phyloP scores from a whole-genome alignment of 2,113 vertebrate species.

The Ctenodactylus gundi region DNA sequence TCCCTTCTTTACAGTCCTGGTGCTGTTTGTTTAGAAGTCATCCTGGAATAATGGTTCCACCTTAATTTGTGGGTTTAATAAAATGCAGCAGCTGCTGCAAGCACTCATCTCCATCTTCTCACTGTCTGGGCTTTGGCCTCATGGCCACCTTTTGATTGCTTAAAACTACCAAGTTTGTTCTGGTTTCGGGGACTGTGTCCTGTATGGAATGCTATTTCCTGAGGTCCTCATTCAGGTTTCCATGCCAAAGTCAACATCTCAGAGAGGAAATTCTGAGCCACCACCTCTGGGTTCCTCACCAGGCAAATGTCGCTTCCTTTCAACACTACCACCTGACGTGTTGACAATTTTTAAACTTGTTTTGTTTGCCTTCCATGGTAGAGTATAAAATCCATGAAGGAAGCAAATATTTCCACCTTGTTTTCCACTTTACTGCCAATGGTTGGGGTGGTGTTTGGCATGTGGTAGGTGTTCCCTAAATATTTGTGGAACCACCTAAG shows the following conservation, averaged over 20 bases:
- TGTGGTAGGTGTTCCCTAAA: not conserved
- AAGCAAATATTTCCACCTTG: not conserved
- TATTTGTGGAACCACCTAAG: not conserved
- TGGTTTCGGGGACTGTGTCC: not conserved
- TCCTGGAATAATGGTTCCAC: slow-evolving; percentile 43
- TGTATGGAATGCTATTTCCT: not conserved
- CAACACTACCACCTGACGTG: not conserved
- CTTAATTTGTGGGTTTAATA: slow-evolving; percentile 69
- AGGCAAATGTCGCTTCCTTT: not conserved
- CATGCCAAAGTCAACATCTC: not conserved
- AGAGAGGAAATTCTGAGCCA: not conserved
- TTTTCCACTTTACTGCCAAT: not conserved
- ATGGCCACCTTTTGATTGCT: not conserved
- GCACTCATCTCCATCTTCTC: not conserved
- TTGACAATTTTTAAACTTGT: not conserved
- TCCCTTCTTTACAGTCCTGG: slow-evolving; percentile 11
- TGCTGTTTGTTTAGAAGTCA: slow-evolving; percentile 43
- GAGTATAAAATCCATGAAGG: not conserved
- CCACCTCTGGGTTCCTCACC: not conserved
- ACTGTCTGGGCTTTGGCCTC: not conserved
- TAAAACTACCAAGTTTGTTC: not conserved
- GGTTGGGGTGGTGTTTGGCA: not conserved
- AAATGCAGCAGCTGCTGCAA: slow-evolving; percentile 49
- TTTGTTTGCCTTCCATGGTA: not conserved
- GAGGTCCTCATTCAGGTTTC: not conserved